These are phyloP conservation scores for Bacillus rossius DNA, from an alignment of 1,140 invertebrate genomes.

Conservation along the genomic window DNA sequence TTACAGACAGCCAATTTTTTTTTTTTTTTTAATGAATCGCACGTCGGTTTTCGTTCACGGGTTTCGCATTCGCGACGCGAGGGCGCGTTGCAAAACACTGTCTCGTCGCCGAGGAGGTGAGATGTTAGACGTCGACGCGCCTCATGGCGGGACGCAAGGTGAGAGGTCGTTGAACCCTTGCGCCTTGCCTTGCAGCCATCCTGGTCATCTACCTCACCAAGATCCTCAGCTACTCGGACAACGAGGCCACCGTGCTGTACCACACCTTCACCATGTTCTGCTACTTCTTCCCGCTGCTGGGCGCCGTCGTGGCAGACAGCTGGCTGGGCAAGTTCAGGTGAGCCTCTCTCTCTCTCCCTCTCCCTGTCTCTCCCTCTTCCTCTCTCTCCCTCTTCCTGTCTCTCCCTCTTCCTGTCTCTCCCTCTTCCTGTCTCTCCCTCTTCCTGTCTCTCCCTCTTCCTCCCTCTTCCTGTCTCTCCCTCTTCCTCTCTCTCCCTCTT, in stretches of 20 bases:
- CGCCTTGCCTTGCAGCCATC: too few species aligned
- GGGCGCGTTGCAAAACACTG: too few species aligned
- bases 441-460: background rate
- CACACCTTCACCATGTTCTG: slow-evolving; percentile 79
- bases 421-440: background rate
- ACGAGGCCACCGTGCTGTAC: slow-evolving; percentile 71
- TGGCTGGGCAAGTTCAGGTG: slow-evolving; percentile 77
- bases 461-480: too few species aligned
- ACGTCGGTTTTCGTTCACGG: too few species aligned
- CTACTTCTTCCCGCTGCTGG: slow-evolving; percentile 82
- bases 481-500: too few species aligned
- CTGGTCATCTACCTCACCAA: slow-evolving; percentile 72
- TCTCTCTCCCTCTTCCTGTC: background rate
- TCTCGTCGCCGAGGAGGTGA: too few species aligned
- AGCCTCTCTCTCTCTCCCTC: slow-evolving; percentile 1
- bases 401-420: background rate
- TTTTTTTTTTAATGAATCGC: too few species aligned
- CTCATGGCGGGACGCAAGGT: too few species aligned
- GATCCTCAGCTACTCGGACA: slow-evolving; percentile 56
- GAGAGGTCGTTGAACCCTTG: too few species aligned
- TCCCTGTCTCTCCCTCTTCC: background rate
- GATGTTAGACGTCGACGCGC: too few species aligned
- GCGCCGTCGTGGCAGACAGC: slow-evolving; percentile 85
- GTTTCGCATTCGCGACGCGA: too few species aligned
- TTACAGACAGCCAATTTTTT: too few species aligned